phyloP scores from a whole-genome alignment of 2,113 vertebrate species.

The Orthochromis malagaraziensis region DNA sequence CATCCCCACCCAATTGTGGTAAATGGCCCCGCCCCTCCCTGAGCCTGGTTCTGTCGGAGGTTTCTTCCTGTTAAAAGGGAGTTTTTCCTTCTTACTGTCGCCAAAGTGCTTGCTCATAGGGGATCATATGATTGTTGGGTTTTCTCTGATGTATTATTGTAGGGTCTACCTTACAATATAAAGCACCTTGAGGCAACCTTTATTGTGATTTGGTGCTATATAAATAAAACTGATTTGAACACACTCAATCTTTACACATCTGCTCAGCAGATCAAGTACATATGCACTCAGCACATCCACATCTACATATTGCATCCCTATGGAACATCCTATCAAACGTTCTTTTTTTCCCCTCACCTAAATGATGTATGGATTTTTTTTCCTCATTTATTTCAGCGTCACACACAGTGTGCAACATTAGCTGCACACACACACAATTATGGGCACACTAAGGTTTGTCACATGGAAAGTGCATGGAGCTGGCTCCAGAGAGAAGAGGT shows the following conservation, averaged over 20 bases:
- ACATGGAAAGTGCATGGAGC: neutral
- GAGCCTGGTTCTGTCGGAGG: no score
- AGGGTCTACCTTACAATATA: neutral
- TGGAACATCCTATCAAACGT: neutral
- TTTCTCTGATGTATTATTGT: neutral
- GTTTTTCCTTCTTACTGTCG: no score
- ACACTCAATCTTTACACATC: neutral
- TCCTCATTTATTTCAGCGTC: fast-evolving
- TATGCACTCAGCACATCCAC: neutral
- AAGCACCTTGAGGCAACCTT: fast-evolving
- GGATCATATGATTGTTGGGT: neutral
- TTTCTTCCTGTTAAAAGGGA: no score
- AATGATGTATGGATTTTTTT: neutral
- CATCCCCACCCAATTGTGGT: no score
- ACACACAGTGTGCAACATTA: neutral
- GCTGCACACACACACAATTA: neutral
- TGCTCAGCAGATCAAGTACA: neutral
- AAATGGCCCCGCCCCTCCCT: no score
- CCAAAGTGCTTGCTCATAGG: neutral
- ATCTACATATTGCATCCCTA: neutral
- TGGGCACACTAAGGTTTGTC: neutral
- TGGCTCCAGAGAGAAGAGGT: neutral
- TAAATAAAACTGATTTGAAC: neutral
- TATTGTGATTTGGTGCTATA: neutral
- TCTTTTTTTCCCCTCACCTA: fast-evolving